Base-by-base conservation (phyloP, 2,888 invertebrate species). In the Mesorhabditis spiculigera region DNA sequence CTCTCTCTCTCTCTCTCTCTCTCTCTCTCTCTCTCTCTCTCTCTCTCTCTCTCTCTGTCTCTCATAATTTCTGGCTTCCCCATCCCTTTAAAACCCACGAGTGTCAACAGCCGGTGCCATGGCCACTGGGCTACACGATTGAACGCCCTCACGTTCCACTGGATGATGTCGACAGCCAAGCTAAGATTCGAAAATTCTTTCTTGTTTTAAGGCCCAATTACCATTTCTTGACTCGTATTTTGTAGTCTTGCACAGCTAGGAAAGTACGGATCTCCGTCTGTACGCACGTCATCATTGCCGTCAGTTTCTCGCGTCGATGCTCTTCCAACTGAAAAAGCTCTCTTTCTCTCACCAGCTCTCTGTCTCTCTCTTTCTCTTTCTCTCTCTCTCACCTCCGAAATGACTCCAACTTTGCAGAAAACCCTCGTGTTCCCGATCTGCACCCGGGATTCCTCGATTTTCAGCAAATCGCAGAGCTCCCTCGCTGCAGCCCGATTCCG, bases 371-470 rank as follows among this genome's bases (percentile, higher is more conserved):
- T 1, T 3, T 65, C 1, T 16, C 13, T 16, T 3, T 42, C 8
- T 68, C 16, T 4, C n/a, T 8, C 5, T 28, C 73, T n/a, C 58
- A 79, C 78, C 71, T 83, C 81, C 6, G 84, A 79, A 58, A 85
- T 70, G 13, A 85, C 75, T 68, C 85, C 85, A 43, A 81, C 82
- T 65, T 81, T 82, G 65, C 80, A 82, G 71, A 85, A 82, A 5
- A 85, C 68, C 68, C 79, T 77, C 4, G 78, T 83, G 43, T 77
- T 73, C 64, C 85, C 85, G n/a, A 85, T 69, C 62, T 81, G 78
- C 66, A 73, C 82, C 13, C 77, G 68, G 6, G 76, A 76, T 50
- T 75, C 71, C 45, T 74, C 70, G 43, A 81, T 45, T 41, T 73
- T 68, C 6, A 76, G 50, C 13, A 68, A 63, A 8, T 73, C 65